These are phyloP conservation scores for Dasysyrphus tricinctus DNA, from an alignment of 2,888 invertebrate genomes.

Conservation along the genomic window DNA sequence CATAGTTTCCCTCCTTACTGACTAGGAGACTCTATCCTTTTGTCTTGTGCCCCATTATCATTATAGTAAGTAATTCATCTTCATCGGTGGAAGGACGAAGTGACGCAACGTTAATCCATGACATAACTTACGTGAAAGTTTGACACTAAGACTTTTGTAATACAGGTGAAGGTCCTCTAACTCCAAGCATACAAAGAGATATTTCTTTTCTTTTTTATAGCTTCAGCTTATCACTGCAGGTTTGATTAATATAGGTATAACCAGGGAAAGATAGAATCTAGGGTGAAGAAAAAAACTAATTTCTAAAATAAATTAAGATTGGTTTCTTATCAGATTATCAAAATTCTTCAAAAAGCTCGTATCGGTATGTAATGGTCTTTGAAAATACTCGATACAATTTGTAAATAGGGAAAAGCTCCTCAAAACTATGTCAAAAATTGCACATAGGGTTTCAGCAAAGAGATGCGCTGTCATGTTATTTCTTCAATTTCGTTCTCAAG, in stretches of 20 bases:
- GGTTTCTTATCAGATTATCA: no score
- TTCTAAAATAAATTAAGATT: no score
- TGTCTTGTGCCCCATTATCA: conserved; percentile 38
- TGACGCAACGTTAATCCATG: conserved; percentile 26
- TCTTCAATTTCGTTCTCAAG: no score
- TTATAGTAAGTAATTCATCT: conserved; percentile 41
- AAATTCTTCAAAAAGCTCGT: no score
- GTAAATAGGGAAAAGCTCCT: no score
- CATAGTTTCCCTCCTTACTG: background rate
- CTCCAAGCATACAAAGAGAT: background rate
- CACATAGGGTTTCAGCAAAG: no score
- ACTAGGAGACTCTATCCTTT: conserved; percentile 26
- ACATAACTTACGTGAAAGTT: conserved; percentile 22
- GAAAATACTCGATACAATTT: no score
- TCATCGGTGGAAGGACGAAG: conserved; percentile 19
- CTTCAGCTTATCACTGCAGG: background rate
- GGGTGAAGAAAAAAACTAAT: no score
- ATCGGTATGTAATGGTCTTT: no score
- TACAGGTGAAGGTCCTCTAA: background rate
- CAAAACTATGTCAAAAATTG: no score
- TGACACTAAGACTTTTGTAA: conserved; percentile 2
- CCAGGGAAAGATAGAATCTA: no score
- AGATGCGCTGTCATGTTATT: no score
- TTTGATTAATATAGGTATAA: background rate
- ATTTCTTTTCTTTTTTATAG: background rate